phyloP scores from a whole-genome alignment of 2,113 vertebrate species.

The Peromyscus polionotus region DNA sequence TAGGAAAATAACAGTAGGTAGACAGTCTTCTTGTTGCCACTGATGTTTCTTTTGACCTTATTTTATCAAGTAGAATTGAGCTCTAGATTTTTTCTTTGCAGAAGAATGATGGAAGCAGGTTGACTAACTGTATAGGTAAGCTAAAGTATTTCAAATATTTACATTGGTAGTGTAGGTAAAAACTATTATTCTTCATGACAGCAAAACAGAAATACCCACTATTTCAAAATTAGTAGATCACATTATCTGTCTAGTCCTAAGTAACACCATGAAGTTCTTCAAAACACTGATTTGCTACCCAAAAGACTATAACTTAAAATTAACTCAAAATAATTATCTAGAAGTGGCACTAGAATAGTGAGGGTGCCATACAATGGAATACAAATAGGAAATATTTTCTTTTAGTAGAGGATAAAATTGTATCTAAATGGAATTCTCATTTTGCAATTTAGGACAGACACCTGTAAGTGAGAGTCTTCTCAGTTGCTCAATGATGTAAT shows the following conservation, averaged over 20 bases:
- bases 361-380: background rate
- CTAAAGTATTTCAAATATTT: slow-evolving; percentile 10
- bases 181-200: background rate
- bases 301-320: background rate
- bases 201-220: background rate
- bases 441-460: background rate
- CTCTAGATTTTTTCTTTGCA: slow-evolving; percentile 35
- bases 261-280: background rate
- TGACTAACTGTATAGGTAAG: background rate
- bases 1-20: background rate
- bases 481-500: background rate
- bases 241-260: background rate
- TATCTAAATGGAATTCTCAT: background rate
- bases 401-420: background rate
- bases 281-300: background rate
- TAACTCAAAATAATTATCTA: slow-evolving; percentile 1
- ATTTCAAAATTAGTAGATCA: slow-evolving; percentile 3
- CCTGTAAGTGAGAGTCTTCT: background rate
- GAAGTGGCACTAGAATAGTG: background rate
- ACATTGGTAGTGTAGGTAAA: background rate
- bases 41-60: slow-evolving; percentile 31
- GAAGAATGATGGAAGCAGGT: background rate
- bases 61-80: background rate
- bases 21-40: background rate
- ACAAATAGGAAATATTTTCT: background rate